Evolutionary conservation across 2,888 invertebrate species (phyloP).

Genomic region (Syritta pipiens): DNA sequence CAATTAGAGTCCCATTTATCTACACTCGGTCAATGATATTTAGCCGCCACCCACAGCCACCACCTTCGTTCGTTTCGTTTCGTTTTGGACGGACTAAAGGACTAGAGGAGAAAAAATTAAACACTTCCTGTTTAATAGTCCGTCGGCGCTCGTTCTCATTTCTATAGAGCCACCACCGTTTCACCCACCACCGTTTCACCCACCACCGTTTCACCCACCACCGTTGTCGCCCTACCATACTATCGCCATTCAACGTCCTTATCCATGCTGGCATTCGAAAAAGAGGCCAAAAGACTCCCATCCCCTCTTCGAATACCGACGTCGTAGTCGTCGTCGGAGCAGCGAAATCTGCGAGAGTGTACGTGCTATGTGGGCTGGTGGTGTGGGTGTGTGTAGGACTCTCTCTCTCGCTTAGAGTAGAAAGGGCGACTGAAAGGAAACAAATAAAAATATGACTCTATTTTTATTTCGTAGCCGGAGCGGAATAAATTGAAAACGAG

Average conservation of each 20-base stretch:
- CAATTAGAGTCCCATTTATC: slow-evolving; percentile 59
- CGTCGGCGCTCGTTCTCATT: slow-evolving; percentile 47
- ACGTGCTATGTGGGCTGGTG: neutral
- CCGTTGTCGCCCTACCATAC: neutral
- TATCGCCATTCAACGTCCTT: slow-evolving; percentile 37
- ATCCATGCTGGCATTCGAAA: slow-evolving; percentile 34
- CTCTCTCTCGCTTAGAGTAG: neutral
- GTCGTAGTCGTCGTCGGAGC: neutral
- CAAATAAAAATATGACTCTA: slow-evolving; percentile 61
- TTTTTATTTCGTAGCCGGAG: slow-evolving; percentile 56
- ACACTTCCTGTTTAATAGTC: slow-evolving; percentile 63
- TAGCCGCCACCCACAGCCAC: neutral
- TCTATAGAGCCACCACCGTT: slow-evolving; percentile 28
- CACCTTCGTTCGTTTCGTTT: neutral
- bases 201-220: neutral
- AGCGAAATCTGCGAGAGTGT: neutral
- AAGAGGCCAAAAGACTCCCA: slow-evolving; percentile 1
- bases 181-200: neutral
- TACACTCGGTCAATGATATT: slow-evolving; percentile 59
- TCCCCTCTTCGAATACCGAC: neutral
- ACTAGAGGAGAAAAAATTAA: slow-evolving; percentile 45
- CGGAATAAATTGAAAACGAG: slow-evolving; percentile 57
- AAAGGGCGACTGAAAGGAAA: slow-evolving; percentile 53
- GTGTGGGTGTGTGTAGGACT: neutral
- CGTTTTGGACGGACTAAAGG: slow-evolving; percentile 10